These are phyloP conservation scores for Megaceryle torquata DNA, from an alignment of 2,113 vertebrate genomes.

Conservation along the genomic window DNA sequence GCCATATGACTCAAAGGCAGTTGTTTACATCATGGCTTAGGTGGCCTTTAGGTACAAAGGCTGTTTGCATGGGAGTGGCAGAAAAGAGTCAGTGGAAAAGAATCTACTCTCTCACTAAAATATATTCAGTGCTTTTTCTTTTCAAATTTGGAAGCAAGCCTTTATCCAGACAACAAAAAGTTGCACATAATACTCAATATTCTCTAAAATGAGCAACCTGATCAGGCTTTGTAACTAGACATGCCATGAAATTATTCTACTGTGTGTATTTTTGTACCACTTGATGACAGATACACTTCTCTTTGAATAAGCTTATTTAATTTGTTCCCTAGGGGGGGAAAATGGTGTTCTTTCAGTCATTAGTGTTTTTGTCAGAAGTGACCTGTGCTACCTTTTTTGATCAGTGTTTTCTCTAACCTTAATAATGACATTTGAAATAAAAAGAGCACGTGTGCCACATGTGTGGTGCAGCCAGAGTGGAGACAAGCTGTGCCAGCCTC, in stretches of 20 bases:
- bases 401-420: background rate
- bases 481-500: background rate
- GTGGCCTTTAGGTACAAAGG: background rate
- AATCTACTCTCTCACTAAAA: background rate
- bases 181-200: background rate
- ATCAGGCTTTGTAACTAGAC: background rate
- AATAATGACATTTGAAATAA: background rate
- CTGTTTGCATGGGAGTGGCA: background rate
- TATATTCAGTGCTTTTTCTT: background rate
- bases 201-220: background rate
- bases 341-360: background rate
- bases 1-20: background rate
- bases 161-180: background rate
- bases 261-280: background rate
- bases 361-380: background rate
- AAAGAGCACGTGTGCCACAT: background rate
- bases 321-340: background rate
- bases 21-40: background rate
- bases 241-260: background rate
- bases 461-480: background rate
- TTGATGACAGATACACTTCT: background rate
- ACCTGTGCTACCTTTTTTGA: background rate
- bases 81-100: background rate
- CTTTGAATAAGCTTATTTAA: background rate
- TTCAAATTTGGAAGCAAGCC: background rate